These are phyloP conservation scores for Pachyuromys duprasi DNA, from an alignment of 2,797 vertebrate genomes.

Conservation along the genomic window DNA sequence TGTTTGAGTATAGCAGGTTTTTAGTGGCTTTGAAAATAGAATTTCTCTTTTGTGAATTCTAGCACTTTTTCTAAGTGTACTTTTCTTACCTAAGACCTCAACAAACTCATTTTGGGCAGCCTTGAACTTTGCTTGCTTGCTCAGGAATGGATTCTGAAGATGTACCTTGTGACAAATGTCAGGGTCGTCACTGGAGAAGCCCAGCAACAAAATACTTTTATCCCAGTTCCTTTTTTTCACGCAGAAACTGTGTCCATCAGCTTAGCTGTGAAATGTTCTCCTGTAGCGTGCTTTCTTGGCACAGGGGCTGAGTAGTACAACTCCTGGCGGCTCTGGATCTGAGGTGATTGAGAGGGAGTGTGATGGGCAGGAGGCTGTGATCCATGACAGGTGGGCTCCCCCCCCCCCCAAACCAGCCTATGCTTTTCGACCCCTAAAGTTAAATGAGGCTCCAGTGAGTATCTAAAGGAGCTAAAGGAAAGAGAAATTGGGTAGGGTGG, in stretches of 20 bases:
- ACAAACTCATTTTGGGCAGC: not conserved
- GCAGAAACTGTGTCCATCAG: not conserved
- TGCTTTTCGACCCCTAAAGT: slow-evolving; percentile 67
- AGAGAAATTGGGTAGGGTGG: not conserved
- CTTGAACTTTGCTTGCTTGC: not conserved
- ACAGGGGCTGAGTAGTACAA: too few relatives aligned
- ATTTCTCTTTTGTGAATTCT: not conserved
- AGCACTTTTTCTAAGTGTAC: not conserved
- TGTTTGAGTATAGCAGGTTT: not conserved
- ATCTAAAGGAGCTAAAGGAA: not conserved
- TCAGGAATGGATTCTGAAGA: not conserved
- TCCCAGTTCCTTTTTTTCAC: not conserved
- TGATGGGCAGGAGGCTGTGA: slow-evolving; percentile 57
- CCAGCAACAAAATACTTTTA: not conserved
- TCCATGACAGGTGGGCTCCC: slow-evolving; percentile 48
- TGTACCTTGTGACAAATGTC: not conserved
- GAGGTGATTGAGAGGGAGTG: not conserved
- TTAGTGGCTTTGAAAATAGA: not conserved
- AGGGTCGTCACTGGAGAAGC: not conserved
- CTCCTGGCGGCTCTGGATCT: not conserved
- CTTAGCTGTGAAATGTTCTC: not conserved
- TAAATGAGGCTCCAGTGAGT: slow-evolving; percentile 45
- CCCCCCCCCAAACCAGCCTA: slow-evolving; percentile 52
- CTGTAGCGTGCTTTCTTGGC: not conserved
- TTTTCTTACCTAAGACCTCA: not conserved